Evolutionary conservation across 2,113 vertebrate genomes (phyloP).

Genomic region (Leucoraja erinaceus): DNA sequence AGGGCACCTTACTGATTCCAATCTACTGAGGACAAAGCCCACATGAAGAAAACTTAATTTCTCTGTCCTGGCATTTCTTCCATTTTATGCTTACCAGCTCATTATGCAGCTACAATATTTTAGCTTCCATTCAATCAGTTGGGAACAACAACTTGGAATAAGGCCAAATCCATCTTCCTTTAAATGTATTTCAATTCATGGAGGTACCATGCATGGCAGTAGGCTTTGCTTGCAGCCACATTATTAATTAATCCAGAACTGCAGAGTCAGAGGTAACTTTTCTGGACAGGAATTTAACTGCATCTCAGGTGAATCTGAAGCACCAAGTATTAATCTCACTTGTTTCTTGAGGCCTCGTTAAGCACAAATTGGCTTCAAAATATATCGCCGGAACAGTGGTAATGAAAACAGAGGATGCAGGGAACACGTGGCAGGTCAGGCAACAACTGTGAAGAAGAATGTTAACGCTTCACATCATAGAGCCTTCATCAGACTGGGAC

Average conservation of each 20-base stretch:
- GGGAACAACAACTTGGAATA: not conserved
- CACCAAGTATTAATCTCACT: not conserved
- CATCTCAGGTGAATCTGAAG: not conserved
- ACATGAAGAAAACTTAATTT: no score
- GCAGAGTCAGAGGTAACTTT: not conserved
- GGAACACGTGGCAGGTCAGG: no score
- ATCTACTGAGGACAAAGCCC: no score
- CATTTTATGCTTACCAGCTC: no score
- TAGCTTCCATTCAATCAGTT: not conserved
- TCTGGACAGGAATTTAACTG: not conserved
- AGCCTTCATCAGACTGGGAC: no score
- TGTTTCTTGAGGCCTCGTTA: not conserved
- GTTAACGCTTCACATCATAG: no score
- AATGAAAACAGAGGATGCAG: no score
- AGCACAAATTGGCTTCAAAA: not conserved
- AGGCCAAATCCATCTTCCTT: not conserved
- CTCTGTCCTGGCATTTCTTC: no score
- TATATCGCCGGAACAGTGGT: no score
- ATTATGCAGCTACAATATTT: no score
- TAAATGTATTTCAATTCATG: not conserved
- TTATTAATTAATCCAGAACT: not conserved
- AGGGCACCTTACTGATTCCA: no score
- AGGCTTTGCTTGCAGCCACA: not conserved
- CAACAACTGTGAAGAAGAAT: no score
- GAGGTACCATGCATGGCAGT: not conserved